Conservation (phyloP, 2,113 vertebrate genomes). For the Myiagra hebetior region DNA sequence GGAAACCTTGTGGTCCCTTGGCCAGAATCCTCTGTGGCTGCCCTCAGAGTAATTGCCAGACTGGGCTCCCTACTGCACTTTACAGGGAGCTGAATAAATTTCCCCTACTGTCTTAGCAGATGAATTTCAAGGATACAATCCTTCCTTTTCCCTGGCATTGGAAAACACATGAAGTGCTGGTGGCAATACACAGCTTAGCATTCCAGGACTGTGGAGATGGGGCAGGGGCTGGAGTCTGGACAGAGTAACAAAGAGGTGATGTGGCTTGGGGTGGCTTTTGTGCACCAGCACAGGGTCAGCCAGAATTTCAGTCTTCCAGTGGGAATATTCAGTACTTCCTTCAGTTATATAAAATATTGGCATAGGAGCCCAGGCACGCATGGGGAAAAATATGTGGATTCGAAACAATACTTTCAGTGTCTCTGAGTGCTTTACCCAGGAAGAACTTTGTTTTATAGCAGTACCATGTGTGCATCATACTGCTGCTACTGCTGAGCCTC, state of each 20-base stretch:
- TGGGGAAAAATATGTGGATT: conserved; percentile 54
- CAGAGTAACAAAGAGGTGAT: not conserved
- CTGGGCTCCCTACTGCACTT: not conserved
- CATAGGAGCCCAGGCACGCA: conserved; percentile 37
- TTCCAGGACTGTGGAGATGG: not conserved
- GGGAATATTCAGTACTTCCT: conserved; percentile 40
- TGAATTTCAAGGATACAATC: not conserved
- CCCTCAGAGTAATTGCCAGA: not conserved
- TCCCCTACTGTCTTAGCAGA: not conserved
- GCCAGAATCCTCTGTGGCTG: not conserved
- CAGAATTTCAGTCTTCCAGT: not conserved
- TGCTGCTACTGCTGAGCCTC: conserved; percentile 31
- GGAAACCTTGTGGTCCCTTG: not conserved
- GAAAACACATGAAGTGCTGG: not conserved
- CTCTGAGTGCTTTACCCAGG: conserved; percentile 47
- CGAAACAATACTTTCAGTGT: conserved; percentile 61
- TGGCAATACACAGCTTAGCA: not conserved
- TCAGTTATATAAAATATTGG: conserved; percentile 58
- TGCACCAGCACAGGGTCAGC: conserved; percentile 20
- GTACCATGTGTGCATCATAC: conserved; percentile 55
- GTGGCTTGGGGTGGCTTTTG: conserved; percentile 22
- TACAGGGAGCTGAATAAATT: not conserved
- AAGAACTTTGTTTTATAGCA: conserved; percentile 63
- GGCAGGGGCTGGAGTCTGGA: not conserved
- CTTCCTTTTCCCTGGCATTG: not conserved